These are phyloP conservation scores for Dasypolia templi DNA, from an alignment of 2,888 invertebrate genomes.

Conservation along the genomic window DNA sequence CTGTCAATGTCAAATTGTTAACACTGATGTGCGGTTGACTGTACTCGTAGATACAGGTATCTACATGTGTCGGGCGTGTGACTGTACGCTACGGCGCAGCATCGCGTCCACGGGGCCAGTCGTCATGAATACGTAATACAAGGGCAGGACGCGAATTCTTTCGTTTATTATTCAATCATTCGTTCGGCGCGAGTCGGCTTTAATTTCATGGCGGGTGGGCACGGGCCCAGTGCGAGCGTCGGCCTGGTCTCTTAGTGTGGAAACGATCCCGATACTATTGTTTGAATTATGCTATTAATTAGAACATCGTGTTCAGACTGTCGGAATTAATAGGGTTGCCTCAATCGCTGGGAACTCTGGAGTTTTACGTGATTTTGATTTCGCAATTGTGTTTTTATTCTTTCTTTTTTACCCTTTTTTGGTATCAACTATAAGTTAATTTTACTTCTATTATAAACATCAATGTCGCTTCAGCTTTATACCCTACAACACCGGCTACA, in stretches of 20 bases:
- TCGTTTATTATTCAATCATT: constrained; percentile 91
- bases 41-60: constrained; percentile 17
- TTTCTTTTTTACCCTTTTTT: neutral
- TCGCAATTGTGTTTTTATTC: constrained; percentile 30
- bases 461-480: neutral
- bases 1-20: neutral
- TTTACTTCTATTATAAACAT: neutral
- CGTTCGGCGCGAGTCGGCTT: constrained; percentile 90
- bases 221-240: constrained; percentile 82
- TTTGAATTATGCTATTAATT: constrained; percentile 78
- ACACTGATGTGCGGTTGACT: neutral
- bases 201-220: constrained; percentile 91
- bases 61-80: constrained; percentile 57
- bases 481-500: neutral
- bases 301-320: constrained; percentile 76
- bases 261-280: constrained; percentile 75
- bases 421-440: neutral
- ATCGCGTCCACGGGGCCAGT: constrained; percentile 82
- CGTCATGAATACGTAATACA: constrained; percentile 90
- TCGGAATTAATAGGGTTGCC: constrained; percentile 72
- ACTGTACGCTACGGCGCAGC: constrained; percentile 69
- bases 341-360: constrained; percentile 67
- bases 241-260: constrained; percentile 78
- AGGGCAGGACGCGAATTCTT: constrained; percentile 90
- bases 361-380: constrained; percentile 65